A percentile compares a stretch with the other conserved stretches of the same genome.
phyloP scores from a whole-genome alignment of 2,113 vertebrate genomes.

The Panthera leo region DNA sequence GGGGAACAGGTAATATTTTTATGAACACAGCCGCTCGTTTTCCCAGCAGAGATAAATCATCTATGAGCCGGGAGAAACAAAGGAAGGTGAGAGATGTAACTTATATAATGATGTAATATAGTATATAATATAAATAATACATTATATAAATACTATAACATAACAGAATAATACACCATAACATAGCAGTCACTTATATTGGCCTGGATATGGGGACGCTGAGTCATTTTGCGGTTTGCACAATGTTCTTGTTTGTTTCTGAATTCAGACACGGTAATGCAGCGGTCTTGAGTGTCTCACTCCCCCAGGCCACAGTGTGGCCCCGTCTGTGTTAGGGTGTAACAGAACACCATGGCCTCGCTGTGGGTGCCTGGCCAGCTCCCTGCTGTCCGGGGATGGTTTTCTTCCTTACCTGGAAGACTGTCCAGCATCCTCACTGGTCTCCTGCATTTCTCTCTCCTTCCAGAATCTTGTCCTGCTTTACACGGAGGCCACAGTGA shows the following conservation, averaged over 20 bases:
- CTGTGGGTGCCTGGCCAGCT: background rate
- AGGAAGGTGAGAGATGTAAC: background rate
- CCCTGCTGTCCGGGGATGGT: background rate
- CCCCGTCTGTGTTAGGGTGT: background rate
- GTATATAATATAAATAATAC: background rate
- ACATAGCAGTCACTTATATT: background rate
- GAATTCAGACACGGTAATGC: background rate
- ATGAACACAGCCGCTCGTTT: background rate
- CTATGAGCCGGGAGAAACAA: background rate
- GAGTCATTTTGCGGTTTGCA: background rate
- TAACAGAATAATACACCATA: background rate
- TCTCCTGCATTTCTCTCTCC: background rate
- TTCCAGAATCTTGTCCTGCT: background rate
- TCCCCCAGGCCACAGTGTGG: fast-evolving
- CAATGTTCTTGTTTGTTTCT: background rate
- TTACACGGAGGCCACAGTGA: background rate
- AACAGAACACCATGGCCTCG: no score
- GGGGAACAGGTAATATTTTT: background rate
- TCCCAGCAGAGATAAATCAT: background rate
- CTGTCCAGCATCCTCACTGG: background rate
- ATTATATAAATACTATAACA: background rate
- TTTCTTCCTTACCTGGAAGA: background rate
- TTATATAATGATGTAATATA: background rate
- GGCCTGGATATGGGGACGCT: background rate
- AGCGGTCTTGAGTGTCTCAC: background rate